Base-by-base conservation (phyloP, 2,888 invertebrate genomes). In the Cantharis nigra region DNA sequence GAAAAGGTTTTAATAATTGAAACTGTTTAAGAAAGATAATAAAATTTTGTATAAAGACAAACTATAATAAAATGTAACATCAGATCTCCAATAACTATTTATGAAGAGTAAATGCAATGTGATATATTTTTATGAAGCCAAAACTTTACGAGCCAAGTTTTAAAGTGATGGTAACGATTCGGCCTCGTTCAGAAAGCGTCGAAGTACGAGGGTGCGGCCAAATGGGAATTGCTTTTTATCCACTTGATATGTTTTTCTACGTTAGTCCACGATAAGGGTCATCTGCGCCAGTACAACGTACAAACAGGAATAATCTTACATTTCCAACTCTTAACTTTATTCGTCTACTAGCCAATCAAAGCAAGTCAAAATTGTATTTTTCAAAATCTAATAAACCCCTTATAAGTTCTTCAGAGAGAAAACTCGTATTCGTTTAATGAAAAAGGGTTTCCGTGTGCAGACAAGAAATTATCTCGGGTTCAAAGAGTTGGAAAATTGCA, bases 221-320 rank as follows among this genome's bases (percentile, higher is more conserved):
- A 82, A 81, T 82, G 78, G 83, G 85, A 81, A 85, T 85, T 84
- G 84, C 85, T 85, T 86, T 85, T 86, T 85, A 85, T 85, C 85
- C 85, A 85, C 85, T 85, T 84, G 86, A 85, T 84, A 84, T 86
- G 85, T 85, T 86, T 86, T 86, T 84, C 85, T 85, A 84, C 85
- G 84, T 82, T 84, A 83, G 83, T 83, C 84, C 82, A 81, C 83
- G 84, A 86, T 85, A 85, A 85, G 85, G 85, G 85, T 83, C 85
- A 85, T 85, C 83, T 84, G 84, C 83, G 84, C 83, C 82, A 82
- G 81, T 82, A 82, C 81, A 81, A 80, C 81, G 76, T 79, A 76
- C 75, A 76, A 82, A 79, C 75, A 75, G 79, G 79, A 80, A 80
- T 81, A 82, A 82, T 82, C 81, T 82, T 80, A 83, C 81, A 81